Evolutionary conservation across 2,797 vertebrate genomes (phyloP).

Genomic region (Rhadinocentrus ornatus): DNA sequence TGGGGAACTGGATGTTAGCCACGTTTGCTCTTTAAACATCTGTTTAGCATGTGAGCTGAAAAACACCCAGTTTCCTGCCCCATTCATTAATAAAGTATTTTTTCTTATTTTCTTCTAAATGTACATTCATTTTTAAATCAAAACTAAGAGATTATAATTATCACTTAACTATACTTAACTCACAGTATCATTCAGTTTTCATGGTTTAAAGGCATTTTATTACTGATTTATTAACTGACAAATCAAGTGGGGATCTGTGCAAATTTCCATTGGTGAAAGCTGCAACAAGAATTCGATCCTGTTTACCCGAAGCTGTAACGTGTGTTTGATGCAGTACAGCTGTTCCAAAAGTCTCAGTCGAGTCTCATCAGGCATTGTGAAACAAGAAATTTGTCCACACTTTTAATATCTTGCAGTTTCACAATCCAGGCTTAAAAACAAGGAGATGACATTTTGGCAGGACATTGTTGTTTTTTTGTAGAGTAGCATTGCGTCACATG

Average conservation of each 20-base stretch:
- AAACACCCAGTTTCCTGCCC: background rate
- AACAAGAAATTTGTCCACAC: background rate
- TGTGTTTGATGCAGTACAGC: background rate
- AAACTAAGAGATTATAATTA: constrained; percentile 3
- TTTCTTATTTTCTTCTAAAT: background rate
- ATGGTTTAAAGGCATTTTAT: background rate
- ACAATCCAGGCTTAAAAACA: background rate
- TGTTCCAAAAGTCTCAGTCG: background rate
- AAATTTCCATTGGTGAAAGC: background rate
- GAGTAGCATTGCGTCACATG: too few relatives aligned
- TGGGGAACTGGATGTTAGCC: background rate
- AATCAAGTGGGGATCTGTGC: constrained; percentile 12
- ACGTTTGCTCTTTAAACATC: constrained; percentile 40
- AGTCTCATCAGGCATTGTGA: background rate
- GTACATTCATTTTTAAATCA: constrained; percentile 12
- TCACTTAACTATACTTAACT: background rate
- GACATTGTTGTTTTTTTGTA: background rate
- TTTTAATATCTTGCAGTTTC: background rate
- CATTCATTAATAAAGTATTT: background rate
- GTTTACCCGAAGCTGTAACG: background rate
- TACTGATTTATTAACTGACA: constrained; percentile 1
- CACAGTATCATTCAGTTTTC: background rate
- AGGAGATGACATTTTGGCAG: too few relatives aligned
- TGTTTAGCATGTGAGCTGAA: constrained; percentile 15
- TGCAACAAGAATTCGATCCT: background rate